Conservation (phyloP, 2,113 vertebrate genomes). For the Spilogale gracilis region DNA sequence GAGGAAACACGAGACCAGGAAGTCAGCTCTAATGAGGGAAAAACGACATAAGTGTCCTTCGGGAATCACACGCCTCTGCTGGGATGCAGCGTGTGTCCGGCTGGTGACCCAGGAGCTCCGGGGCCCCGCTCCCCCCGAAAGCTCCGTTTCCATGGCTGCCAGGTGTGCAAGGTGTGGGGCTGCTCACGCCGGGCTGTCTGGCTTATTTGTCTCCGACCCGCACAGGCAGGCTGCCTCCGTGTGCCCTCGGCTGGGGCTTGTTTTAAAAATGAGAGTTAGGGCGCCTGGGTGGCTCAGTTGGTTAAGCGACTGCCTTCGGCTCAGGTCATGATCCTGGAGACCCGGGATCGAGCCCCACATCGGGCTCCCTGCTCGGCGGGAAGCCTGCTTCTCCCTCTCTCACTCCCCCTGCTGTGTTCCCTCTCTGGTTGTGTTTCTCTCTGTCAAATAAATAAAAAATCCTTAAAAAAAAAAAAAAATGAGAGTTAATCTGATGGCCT, state of each 20-base stretch:
- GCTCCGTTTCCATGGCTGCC: not conserved
- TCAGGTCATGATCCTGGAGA: no score
- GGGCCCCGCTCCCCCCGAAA: not conserved
- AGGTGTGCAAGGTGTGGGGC: not conserved
- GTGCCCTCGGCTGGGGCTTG: not conserved
- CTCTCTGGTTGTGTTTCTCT: no score
- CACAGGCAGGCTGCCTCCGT: not conserved
- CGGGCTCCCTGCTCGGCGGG: no score
- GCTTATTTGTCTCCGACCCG: not conserved
- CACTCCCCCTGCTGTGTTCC: no score
- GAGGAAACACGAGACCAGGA: not conserved
- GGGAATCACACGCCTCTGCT: not conserved
- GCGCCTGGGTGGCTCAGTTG: no score
- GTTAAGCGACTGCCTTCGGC: no score
- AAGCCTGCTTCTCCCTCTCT: no score
- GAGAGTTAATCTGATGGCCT: not conserved
- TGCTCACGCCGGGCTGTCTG: not conserved
- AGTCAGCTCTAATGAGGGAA: not conserved
- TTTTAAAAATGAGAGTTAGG: not conserved
- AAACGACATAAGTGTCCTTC: not conserved
- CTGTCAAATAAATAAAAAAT: no score
- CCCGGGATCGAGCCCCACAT: no score
- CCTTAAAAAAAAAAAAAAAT: not conserved
- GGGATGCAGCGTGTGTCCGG: rapidly evolving
- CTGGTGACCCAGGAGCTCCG: not conserved